These are phyloP conservation scores for Leistus spinibarbis DNA, from an alignment of 2,888 invertebrate genomes.

Conservation along the genomic window DNA sequence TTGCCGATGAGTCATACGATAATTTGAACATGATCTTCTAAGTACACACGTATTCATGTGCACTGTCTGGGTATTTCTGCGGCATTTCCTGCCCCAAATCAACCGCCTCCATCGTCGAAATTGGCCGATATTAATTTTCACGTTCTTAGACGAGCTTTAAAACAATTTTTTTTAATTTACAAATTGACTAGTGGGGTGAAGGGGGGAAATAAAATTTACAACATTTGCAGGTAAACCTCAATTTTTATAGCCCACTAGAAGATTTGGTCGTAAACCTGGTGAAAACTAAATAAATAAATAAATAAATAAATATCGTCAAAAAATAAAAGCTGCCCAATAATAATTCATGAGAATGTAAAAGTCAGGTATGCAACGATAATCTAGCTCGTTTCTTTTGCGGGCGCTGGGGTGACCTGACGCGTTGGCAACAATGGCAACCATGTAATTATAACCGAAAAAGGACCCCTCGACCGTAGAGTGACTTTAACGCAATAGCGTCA, in stretches of 20 bases:
- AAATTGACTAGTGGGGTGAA: too few species aligned
- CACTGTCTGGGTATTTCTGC: background rate
- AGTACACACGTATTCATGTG: background rate
- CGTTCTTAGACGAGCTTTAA: too few species aligned
- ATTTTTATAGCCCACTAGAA: background rate
- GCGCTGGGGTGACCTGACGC: conserved; percentile 14
- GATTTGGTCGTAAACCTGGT: conserved; percentile 1
- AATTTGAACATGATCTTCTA: background rate
- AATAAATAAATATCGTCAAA: conserved; percentile 21
- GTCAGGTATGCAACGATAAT: conserved; percentile 11
- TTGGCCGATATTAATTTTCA: too few species aligned
- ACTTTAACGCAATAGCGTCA: conserved; percentile 37
- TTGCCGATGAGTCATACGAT: background rate
- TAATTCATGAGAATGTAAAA: conserved; percentile 27
- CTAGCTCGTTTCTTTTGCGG: background rate
- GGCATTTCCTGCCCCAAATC: background rate
- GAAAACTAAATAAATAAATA: too few species aligned
- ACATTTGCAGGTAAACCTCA: background rate
- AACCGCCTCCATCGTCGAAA: background rate
- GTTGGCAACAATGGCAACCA: conserved; percentile 37
- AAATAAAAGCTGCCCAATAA: conserved; percentile 24
- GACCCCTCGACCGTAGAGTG: conserved; percentile 16
- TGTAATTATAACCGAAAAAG: conserved; percentile 33
- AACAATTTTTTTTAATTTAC: background rate
- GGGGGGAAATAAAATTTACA: background rate